These are phyloP conservation scores for Astyanax mexicanus DNA, from an alignment of 2,797 vertebrate species.

Conservation along the genomic window DNA sequence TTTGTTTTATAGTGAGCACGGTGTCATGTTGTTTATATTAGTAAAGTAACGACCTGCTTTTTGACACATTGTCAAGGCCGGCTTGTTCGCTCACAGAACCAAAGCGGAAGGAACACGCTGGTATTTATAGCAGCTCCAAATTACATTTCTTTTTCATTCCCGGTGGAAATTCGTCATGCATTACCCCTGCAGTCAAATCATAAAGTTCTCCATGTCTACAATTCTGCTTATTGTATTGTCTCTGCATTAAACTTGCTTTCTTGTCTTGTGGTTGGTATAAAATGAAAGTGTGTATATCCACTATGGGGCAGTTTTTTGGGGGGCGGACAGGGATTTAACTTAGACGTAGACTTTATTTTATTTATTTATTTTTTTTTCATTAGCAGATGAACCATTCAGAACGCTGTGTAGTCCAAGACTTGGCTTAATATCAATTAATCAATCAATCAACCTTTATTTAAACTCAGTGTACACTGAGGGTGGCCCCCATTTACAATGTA, in stretches of 20 bases:
- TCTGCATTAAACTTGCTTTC: neutral
- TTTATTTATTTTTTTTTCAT: no score
- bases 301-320: no score
- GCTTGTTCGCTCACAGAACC: neutral
- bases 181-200: neutral
- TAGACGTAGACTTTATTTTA: no score
- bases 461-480: no score
- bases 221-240: slow-evolving; percentile 27
- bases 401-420: no score
- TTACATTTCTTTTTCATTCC: slow-evolving; percentile 41
- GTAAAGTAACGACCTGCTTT: neutral
- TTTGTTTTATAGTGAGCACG: neutral
- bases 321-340: no score
- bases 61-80: slow-evolving; percentile 14
- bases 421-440: no score
- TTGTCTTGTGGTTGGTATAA: neutral
- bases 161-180: slow-evolving; percentile 9
- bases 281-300: neutral
- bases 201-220: slow-evolving; percentile 25
- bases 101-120: neutral
- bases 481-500: no score
- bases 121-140: slow-evolving; percentile 59
- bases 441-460: no score
- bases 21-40: neutral
- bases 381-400: no score